Conservation (phyloP, 2,888 invertebrate genomes). For the Lamellibrachia satsuma region DNA sequence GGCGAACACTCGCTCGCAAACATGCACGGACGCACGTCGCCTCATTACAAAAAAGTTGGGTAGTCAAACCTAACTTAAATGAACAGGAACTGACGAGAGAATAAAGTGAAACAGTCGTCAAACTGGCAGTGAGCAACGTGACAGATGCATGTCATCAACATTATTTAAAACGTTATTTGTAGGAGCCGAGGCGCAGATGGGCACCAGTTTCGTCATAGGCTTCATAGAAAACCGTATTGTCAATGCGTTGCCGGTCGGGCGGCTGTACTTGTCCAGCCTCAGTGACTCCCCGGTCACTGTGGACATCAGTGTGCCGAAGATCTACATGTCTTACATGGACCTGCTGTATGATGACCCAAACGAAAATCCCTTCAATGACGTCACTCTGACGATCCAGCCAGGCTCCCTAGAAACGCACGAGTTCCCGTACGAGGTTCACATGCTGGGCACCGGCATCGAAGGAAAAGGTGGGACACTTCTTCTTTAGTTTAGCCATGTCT, state of each 20-base stretch:
- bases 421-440: neutral
- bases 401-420: neutral
- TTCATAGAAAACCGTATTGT: conserved; percentile 21
- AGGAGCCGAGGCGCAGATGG: conserved; percentile 17
- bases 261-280: conserved; percentile 8
- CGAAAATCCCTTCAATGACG: neutral
- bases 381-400: neutral
- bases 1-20: neutral
- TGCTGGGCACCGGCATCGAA: neutral
- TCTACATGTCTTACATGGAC: neutral
- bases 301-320: neutral
- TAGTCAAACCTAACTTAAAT: no score
- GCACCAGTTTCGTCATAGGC: conserved; percentile 19
- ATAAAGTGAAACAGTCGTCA: no score
- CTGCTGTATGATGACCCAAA: neutral
- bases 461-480: neutral
- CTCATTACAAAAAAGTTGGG: no score
- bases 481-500: no score
- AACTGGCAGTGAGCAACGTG: no score
- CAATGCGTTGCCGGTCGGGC: neutral
- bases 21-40: neutral
- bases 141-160: neutral
- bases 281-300: neutral
- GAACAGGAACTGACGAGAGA: no score
- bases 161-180: neutral